Percentiles rank a stretch among this genome's conserved stretches.
These are phyloP conservation scores for Mus spretus DNA, from an alignment of 2,797 vertebrate genomes.

Conservation along the genomic window DNA sequence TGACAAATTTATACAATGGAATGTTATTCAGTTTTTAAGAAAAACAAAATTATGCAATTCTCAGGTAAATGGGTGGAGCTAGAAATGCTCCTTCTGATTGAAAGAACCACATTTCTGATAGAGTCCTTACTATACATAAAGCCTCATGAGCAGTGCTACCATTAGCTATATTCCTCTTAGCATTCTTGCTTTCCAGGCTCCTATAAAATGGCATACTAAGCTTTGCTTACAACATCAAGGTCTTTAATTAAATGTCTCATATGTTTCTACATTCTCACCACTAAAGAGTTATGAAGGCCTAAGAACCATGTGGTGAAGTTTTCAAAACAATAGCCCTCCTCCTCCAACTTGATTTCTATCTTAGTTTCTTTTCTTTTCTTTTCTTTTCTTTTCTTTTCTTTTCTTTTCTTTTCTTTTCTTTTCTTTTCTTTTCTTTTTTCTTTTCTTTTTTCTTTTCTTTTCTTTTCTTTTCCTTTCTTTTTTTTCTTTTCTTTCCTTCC, in stretches of 20 bases:
- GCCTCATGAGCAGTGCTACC: neutral
- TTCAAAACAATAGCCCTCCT: neutral
- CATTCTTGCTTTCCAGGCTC: neutral
- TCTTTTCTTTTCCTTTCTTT: neutral
- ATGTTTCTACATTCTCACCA: no score
- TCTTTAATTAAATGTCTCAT: neutral
- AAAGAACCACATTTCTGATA: neutral
- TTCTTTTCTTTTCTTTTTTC: neutral
- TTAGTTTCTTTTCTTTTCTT: neutral
- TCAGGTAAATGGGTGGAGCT: neutral
- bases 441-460: neutral
- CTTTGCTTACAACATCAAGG: neutral
- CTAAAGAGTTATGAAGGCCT: no score
- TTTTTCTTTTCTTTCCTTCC: no score
- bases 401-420: neutral
- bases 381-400: no score
- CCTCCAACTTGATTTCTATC: neutral
- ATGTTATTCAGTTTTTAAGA: neutral
- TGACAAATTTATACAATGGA: neutral
- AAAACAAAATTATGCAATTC: neutral
- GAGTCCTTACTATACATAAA: neutral
- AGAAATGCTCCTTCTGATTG: neutral
- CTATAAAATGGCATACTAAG: no score
- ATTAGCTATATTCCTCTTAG: neutral
- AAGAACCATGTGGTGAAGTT: neutral